These are phyloP conservation scores for Whitmania pigra DNA, from an alignment of 1,140 invertebrate genomes.

Conservation along the genomic window DNA sequence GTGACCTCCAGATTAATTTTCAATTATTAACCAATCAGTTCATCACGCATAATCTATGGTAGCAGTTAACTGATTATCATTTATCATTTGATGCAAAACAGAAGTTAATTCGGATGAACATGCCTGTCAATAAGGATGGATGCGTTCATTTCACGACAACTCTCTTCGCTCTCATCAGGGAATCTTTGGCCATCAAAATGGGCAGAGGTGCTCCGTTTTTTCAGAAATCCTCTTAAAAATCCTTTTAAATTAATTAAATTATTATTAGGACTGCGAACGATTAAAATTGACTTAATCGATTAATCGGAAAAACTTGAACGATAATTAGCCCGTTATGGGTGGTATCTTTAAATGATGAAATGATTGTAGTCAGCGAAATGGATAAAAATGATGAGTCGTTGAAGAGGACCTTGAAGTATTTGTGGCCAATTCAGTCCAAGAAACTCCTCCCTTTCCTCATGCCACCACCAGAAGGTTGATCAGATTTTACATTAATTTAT, in stretches of 20 bases:
- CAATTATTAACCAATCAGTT: background rate
- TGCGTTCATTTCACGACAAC: constrained; percentile 98
- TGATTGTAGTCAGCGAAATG: constrained; percentile 79
- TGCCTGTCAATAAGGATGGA: constrained; percentile 87
- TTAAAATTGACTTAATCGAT: no score
- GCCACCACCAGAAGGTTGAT: constrained; percentile 45
- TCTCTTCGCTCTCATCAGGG: constrained; percentile 91
- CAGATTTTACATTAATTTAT: background rate
- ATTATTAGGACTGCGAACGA: no score
- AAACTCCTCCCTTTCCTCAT: constrained; percentile 71
- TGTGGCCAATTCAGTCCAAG: constrained; percentile 89
- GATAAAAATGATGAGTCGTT: constrained; percentile 93
- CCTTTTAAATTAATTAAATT: no score
- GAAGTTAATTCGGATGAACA: constrained; percentile 97
- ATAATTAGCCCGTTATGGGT: no score
- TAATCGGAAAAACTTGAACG: no score
- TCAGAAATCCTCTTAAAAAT: background rate
- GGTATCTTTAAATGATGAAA: no score
- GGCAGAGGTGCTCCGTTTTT: constrained; percentile 55
- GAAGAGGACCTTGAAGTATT: constrained; percentile 78
- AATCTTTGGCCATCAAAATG: constrained; percentile 98
- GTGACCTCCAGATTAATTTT: background rate
- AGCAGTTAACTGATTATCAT: background rate
- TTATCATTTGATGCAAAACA: constrained; percentile 27
- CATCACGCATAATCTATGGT: background rate